phyloP scores from a whole-genome alignment of 2,113 vertebrate species.

The Oncorhynchus gorbuscha region DNA sequence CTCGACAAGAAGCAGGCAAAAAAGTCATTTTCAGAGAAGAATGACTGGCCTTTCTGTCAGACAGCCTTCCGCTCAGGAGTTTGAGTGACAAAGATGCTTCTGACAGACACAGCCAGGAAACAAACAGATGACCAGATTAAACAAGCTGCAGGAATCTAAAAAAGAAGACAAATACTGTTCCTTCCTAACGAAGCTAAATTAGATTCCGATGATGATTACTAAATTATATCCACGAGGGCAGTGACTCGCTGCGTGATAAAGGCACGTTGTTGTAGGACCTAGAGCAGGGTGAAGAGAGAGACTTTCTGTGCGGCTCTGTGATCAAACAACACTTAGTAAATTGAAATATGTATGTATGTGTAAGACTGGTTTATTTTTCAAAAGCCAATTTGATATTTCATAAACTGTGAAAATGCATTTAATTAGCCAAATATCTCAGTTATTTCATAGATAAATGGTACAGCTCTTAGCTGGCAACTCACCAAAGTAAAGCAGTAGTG shows the following conservation, averaged over 20 bases:
- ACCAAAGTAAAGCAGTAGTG: background rate
- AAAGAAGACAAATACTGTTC: constrained; percentile 66
- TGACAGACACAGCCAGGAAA: constrained; percentile 62
- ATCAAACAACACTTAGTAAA: constrained; percentile 43
- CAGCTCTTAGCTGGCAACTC: background rate
- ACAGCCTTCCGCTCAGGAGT: constrained; percentile 49
- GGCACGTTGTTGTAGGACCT: constrained; percentile 33
- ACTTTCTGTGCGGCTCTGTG: constrained; percentile 35
- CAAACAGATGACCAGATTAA: constrained; percentile 67
- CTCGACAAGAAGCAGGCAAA: constrained; percentile 62
- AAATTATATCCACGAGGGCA: constrained; percentile 73
- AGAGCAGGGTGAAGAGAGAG: constrained; percentile 24
- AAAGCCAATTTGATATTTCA: constrained; percentile 46
- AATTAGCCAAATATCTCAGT: background rate
- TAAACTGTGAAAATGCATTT: constrained; percentile 37
- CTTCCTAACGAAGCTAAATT: constrained; percentile 70
- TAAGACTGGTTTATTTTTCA: constrained; percentile 17
- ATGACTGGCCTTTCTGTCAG: constrained; percentile 70
- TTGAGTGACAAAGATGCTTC: constrained; percentile 72
- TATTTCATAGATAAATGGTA: constrained; percentile 13
- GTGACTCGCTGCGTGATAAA: constrained; percentile 29
- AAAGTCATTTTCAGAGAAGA: constrained; percentile 57
- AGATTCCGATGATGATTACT: constrained; percentile 65
- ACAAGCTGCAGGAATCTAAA: constrained; percentile 48
- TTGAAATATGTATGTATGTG: constrained; percentile 50